A percentile compares a stretch with the other conserved stretches of the same genome.
Conservation (phyloP, 2,888 invertebrate genomes). For the Drosophila recens region DNA sequence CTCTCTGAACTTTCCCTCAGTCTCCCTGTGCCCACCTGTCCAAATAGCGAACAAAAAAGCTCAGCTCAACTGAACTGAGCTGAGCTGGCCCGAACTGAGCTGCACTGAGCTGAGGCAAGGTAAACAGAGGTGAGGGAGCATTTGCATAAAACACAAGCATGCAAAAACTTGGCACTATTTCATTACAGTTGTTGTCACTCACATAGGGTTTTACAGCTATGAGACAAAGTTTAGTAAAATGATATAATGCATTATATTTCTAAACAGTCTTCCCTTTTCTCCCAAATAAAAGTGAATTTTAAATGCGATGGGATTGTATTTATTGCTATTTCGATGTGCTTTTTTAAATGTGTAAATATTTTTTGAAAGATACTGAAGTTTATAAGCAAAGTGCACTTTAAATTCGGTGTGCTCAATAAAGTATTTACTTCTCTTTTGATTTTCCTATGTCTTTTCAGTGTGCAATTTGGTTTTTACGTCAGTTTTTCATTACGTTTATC, state of each 20-base stretch:
- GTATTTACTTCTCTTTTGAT: constrained; percentile 12
- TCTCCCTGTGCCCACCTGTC: constrained; percentile 60
- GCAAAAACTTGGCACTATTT: constrained; percentile 73
- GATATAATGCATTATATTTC: too few relatives aligned
- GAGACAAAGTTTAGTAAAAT: not conserved
- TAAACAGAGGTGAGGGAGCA: constrained; percentile 27
- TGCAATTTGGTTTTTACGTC: constrained; percentile 47
- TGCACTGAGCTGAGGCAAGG: not conserved
- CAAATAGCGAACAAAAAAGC: constrained; percentile 57
- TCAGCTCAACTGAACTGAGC: constrained; percentile 44
- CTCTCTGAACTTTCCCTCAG: not conserved
- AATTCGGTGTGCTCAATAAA: not conserved
- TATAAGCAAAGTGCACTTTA: not conserved
- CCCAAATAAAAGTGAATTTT: not conserved
- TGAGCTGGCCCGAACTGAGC: constrained; percentile 13
- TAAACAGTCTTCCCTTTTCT: too few relatives aligned
- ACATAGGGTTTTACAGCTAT: not conserved
- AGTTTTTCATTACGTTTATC: constrained; percentile 70
- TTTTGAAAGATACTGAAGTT: too few relatives aligned
- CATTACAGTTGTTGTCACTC: constrained; percentile 55
- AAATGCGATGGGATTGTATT: not conserved
- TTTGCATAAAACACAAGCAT: constrained; percentile 75
- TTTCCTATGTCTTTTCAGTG: constrained; percentile 3
- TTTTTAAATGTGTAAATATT: too few relatives aligned
- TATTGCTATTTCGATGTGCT: too few relatives aligned